phyloP scores from a whole-genome alignment of 2,797 vertebrate species.

The Melanotaenia boesemani region DNA sequence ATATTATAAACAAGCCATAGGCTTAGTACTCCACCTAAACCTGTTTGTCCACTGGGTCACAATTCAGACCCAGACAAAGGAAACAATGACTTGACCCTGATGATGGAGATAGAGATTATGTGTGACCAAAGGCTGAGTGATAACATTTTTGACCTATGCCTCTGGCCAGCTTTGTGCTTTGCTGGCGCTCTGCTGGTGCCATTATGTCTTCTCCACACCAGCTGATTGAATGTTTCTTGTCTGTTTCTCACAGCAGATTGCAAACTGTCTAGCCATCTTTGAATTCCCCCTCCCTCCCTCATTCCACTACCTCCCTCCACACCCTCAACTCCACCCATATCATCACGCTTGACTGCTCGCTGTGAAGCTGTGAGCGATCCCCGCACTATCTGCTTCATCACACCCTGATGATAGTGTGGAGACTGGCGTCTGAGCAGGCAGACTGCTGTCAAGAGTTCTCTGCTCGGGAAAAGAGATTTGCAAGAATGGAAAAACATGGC shows the following conservation, averaged over 20 bases:
- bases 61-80: constrained; percentile 78
- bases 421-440: constrained; percentile 71
- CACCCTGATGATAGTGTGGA: constrained; percentile 77
- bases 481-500: constrained; percentile 62
- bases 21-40: constrained; percentile 57
- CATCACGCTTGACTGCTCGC: constrained; percentile 70
- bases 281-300: constrained; percentile 42
- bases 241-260: constrained; percentile 80
- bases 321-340: constrained; percentile 68
- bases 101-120: constrained; percentile 77
- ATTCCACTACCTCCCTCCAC: constrained; percentile 23
- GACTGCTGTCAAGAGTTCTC: constrained; percentile 56
- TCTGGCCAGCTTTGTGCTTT: constrained; percentile 67
- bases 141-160: constrained; percentile 79
- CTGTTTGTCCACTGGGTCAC: constrained; percentile 56
- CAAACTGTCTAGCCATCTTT: constrained; percentile 70
- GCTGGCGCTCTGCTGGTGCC: constrained; percentile 79
- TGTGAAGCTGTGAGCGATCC: constrained; percentile 59
- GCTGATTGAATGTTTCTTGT: constrained; percentile 73
- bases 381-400: constrained; percentile 79
- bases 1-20: not conserved
- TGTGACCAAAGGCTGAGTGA: constrained; percentile 68
- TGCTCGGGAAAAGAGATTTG: constrained; percentile 71
- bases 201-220: constrained; percentile 76
- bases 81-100: constrained; percentile 77